phyloP scores from a whole-genome alignment of 2,113 vertebrate genomes.

The Scomber japonicus region DNA sequence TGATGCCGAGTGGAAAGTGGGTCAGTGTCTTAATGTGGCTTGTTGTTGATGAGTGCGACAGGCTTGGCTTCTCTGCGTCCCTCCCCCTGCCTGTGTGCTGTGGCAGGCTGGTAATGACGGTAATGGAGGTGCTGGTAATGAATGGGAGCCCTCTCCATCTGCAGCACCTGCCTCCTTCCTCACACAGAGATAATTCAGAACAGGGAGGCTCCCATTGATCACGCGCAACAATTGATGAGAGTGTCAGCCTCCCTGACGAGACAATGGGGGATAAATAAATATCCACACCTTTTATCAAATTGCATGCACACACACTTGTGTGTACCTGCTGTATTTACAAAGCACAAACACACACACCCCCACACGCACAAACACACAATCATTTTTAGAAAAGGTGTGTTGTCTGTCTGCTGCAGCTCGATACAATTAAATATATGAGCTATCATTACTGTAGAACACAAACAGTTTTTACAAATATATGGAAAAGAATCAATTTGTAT shows the following conservation, averaged over 20 bases:
- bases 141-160: conserved; percentile 35
- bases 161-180: conserved; percentile 40
- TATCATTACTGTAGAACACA: background rate
- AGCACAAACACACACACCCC: background rate
- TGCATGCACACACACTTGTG: background rate
- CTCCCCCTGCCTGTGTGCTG: background rate
- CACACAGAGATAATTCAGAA: conserved; percentile 35
- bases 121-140: conserved; percentile 44
- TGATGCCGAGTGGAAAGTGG: conserved; percentile 11
- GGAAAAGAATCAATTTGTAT: background rate
- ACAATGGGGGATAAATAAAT: conserved; percentile 35
- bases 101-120: conserved; percentile 26
- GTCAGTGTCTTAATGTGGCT: conserved; percentile 19
- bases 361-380: no score
- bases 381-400: background rate
- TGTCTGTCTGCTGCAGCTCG: background rate
- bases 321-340: background rate
- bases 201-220: conserved; percentile 27
- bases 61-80: background rate
- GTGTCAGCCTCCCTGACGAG: conserved; percentile 22
- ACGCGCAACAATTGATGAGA: conserved; percentile 18
- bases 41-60: conserved; percentile 14
- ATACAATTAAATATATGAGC: background rate
- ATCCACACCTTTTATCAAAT: conserved; percentile 20
- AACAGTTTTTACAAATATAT: no score